phyloP scores from a whole-genome alignment of 2,797 vertebrate species.

The Pangasius mekongensis region DNA sequence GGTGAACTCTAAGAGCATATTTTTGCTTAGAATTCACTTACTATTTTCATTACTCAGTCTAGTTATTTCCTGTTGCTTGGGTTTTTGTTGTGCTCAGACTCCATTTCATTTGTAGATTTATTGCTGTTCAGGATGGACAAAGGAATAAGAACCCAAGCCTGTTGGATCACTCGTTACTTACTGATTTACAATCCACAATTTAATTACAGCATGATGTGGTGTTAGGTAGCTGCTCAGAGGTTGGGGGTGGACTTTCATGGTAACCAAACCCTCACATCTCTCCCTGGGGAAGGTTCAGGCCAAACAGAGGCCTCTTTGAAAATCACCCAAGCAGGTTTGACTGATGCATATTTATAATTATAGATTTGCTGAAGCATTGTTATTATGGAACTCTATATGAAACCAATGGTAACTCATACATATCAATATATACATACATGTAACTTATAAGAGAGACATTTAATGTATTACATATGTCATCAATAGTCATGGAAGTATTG shows the following conservation, averaged over 20 bases:
- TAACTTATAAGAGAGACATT: conserved; percentile 5
- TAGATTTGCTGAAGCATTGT: conserved; percentile 53
- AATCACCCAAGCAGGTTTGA: conserved; percentile 62
- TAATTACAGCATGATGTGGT: conserved; percentile 75
- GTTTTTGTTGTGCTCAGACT: conserved; percentile 72
- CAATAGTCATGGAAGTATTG: not conserved
- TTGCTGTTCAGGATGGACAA: conserved; percentile 63
- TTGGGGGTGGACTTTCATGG: conserved; percentile 48
- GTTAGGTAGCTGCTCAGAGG: conserved; percentile 62
- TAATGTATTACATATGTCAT: not conserved
- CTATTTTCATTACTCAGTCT: conserved; percentile 60
- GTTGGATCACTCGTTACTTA: conserved; percentile 78
- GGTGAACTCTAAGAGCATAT: not conserved
- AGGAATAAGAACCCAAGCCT: conserved; percentile 68
- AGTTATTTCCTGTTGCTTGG: conserved; percentile 66
- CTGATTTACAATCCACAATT: conserved; percentile 81
- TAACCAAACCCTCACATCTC: conserved; percentile 54
- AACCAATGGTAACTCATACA: not conserved
- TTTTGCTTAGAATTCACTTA: conserved; percentile 48
- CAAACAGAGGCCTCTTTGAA: conserved; percentile 38
- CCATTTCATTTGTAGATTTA: conserved; percentile 70
- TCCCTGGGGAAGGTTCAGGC: conserved; percentile 53
- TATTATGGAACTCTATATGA: conserved; percentile 45
- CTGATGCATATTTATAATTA: conserved; percentile 63
- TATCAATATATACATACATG: not conserved